A percentile compares a stretch with the other conserved stretches of the same genome.
Evolutionary conservation across 2,888 invertebrate genomes (phyloP).

Genomic region (Catonia carolina): DNA sequence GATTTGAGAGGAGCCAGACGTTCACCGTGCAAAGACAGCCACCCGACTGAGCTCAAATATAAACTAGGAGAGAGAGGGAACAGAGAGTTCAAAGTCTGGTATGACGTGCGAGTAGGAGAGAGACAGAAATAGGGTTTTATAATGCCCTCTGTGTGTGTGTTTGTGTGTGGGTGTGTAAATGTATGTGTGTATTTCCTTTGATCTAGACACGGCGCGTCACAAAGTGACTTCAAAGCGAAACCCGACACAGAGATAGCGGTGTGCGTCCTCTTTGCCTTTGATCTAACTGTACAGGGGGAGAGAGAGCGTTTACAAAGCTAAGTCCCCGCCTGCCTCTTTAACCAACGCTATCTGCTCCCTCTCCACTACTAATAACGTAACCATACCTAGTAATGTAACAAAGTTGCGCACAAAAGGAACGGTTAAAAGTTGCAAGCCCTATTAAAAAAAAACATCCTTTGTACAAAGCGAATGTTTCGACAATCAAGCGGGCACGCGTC

Average conservation of each 20-base stretch:
- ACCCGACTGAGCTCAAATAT: slow-evolving; percentile 34
- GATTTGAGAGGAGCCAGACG: slow-evolving; percentile 10
- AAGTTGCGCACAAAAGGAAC: slow-evolving; percentile 21
- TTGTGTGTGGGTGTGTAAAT: slow-evolving; percentile 6
- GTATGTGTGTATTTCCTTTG: slow-evolving; percentile 28
- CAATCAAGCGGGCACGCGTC: slow-evolving; percentile 1
- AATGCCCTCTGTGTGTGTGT: slow-evolving; percentile 33
- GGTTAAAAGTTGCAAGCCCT: slow-evolving; percentile 24
- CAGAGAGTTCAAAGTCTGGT: slow-evolving; percentile 33
- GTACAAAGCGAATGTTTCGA: slow-evolving; percentile 4
- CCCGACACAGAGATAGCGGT: slow-evolving; percentile 35
- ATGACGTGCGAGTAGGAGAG: slow-evolving; percentile 30
- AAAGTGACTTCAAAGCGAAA: slow-evolving; percentile 35
- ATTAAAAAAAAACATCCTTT: slow-evolving; percentile 6
- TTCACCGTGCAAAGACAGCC: slow-evolving; percentile 20
- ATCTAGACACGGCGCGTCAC: slow-evolving; percentile 29
- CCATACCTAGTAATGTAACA: slow-evolving; percentile 25
- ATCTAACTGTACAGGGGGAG: slow-evolving; percentile 29
- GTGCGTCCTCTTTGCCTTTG: slow-evolving; percentile 28
- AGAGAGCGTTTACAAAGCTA: slow-evolving; percentile 32
- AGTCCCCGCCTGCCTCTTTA: slow-evolving; percentile 39
- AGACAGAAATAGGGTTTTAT: slow-evolving; percentile 45
- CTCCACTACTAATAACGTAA: slow-evolving; percentile 36
- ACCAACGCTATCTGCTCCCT: slow-evolving; percentile 33
- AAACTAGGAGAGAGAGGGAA: slow-evolving; percentile 32